Evolutionary conservation across 2,797 vertebrate species (phyloP).

Genomic region (Apogon hyalosoma): DNA sequence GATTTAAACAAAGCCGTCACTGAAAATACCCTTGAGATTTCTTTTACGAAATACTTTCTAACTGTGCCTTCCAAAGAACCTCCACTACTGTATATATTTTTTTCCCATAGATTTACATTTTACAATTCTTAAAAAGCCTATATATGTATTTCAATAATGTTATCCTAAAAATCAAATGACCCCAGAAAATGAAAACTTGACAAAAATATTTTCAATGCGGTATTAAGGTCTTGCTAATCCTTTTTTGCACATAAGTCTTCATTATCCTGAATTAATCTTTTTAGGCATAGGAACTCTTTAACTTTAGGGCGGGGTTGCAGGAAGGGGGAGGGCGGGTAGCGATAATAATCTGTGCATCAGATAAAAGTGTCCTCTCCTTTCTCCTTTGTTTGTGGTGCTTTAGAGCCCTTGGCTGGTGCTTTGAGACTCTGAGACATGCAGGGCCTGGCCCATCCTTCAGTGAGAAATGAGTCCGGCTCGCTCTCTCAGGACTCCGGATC

Average conservation of each 20-base stretch:
- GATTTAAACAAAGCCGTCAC: slow-evolving; percentile 64
- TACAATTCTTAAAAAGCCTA: slow-evolving; percentile 72
- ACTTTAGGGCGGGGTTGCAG: slow-evolving; percentile 65
- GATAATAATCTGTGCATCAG: slow-evolving; percentile 77
- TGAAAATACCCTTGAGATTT: slow-evolving; percentile 69
- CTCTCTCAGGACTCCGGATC: slow-evolving; percentile 77
- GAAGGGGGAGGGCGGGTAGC: slow-evolving; percentile 46
- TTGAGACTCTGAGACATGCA: slow-evolving; percentile 70
- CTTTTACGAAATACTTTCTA: slow-evolving; percentile 62
- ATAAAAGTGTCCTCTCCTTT: slow-evolving; percentile 78
- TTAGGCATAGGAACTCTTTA: slow-evolving; percentile 63
- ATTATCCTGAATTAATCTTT: slow-evolving; percentile 69
- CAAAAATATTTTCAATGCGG: slow-evolving; percentile 64
- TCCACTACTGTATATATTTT: slow-evolving; percentile 58
- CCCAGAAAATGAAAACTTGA: slow-evolving; percentile 55
- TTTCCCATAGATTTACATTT: slow-evolving; percentile 68
- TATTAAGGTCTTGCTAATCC: slow-evolving; percentile 58
- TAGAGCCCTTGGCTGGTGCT: slow-evolving; percentile 73
- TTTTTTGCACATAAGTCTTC: slow-evolving; percentile 54
- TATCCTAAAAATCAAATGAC: slow-evolving; percentile 57
- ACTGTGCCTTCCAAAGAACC: slow-evolving; percentile 60
- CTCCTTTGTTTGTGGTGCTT: slow-evolving; percentile 72
- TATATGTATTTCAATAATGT: slow-evolving; percentile 66
- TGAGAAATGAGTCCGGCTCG: slow-evolving; percentile 66
- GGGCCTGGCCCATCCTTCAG: slow-evolving; percentile 70